These are phyloP conservation scores for Mastigias papua DNA, from an alignment of 30 jellyfish, hydroid and myxozoan genomes.

Conservation along the genomic window DNA sequence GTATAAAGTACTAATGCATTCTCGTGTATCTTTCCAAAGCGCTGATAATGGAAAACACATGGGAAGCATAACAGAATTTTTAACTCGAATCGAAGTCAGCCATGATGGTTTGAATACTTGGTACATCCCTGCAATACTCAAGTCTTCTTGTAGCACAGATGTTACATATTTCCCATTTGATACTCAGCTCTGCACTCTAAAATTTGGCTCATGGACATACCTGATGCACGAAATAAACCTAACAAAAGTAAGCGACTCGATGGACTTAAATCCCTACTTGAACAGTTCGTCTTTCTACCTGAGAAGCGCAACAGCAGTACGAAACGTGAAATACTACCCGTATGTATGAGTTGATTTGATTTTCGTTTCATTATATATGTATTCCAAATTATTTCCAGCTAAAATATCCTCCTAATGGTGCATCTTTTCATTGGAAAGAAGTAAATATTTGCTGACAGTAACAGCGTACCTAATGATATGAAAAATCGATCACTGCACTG, in stretches of 20 bases:
- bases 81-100: conserved; percentile 58
- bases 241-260: conserved; percentile 40
- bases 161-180: conserved; percentile 92
- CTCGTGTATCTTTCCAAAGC: conserved; percentile 50
- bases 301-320: conserved; percentile 60
- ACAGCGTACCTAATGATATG: too few relatives aligned
- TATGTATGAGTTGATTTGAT: too few relatives aligned
- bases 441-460: too few relatives aligned
- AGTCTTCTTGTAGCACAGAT: conserved; percentile 90
- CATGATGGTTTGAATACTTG: conserved; percentile 70
- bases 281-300: conserved; percentile 84
- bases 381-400: too few relatives aligned
- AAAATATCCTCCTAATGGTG: too few relatives aligned
- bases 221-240: conserved; percentile 71
- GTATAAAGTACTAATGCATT: too few relatives aligned
- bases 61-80: conserved; percentile 67
- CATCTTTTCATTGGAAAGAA: too few relatives aligned
- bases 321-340: conserved; percentile 75
- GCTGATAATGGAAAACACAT: conserved; percentile 57
- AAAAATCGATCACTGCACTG: too few relatives aligned
- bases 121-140: conserved; percentile 94
- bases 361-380: too few relatives aligned
- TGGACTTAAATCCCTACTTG: conserved; percentile 73
- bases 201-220: conserved; percentile 96
- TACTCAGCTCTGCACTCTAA: conserved; percentile 76